Evolutionary conservation across 2,797 vertebrate species (phyloP).

Genomic region (Lindbergichthys nudifrons): DNA sequence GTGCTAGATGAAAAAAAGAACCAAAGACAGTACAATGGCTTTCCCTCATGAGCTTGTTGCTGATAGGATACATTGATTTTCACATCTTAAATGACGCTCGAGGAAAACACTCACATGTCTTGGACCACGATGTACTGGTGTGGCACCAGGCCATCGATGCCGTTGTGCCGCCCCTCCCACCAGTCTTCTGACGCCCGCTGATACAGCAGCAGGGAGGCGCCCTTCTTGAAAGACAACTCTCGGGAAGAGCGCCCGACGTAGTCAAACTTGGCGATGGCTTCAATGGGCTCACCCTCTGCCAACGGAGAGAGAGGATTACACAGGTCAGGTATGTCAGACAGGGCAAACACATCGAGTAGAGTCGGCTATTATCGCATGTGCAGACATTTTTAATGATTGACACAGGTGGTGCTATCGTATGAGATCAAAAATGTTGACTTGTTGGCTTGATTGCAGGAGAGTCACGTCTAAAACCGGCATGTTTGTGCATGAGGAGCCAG

Average conservation of each 20-base stretch:
- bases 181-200: constrained; percentile 98
- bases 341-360: constrained; percentile 14
- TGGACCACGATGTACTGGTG: constrained; percentile 99
- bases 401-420: background rate
- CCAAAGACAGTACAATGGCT: background rate
- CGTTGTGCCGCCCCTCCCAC: constrained; percentile 99
- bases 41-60: background rate
- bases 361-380: background rate
- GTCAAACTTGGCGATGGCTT: constrained; percentile 99
- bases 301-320: constrained; percentile 48
- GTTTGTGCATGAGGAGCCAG: constrained; percentile 36
- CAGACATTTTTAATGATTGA: constrained; percentile 17
- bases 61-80: background rate
- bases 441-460: too few species aligned
- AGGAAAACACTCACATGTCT: constrained; percentile 91
- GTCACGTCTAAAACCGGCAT: background rate
- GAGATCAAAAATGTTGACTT: background rate
- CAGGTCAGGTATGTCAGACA: constrained; percentile 50
- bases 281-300: constrained; percentile 96
- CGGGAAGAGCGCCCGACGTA: constrained; percentile 94
- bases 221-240: constrained; percentile 98
- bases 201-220: constrained; percentile 96
- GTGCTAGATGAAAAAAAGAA: background rate
- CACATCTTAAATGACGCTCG: background rate
- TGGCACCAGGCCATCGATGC: constrained; percentile 96